Percentiles rank a stretch among this genome's conserved stretches.
These are phyloP conservation scores for Ptychochromis oligacanthus DNA, from an alignment of 2,113 vertebrate genomes.

Conservation along the genomic window DNA sequence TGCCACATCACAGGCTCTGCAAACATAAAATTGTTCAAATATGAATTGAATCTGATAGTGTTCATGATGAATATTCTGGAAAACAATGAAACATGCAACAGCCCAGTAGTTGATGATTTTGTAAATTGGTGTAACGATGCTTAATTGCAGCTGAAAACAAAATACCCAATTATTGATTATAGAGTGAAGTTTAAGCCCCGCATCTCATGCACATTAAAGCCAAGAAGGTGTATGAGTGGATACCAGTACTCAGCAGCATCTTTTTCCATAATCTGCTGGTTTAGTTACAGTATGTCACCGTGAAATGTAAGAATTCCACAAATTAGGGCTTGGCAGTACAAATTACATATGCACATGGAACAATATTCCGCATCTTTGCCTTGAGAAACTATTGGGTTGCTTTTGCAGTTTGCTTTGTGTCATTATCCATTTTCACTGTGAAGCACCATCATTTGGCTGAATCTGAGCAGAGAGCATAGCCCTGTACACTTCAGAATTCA, in stretches of 20 bases:
- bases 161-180: neutral
- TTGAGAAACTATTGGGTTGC: no score
- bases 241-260: rapidly evolving
- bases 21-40: neutral
- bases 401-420: no score
- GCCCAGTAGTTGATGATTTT: neutral
- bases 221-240: neutral
- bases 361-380: no score
- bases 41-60: neutral
- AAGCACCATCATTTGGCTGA: no score
- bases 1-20: neutral
- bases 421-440: no score
- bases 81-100: neutral
- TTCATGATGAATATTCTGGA: rapidly evolving
- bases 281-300: neutral
- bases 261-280: neutral
- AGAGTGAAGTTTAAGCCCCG: neutral
- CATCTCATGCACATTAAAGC: neutral
- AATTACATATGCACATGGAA: no score
- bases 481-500: no score
- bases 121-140: neutral
- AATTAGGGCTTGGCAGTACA: no score
- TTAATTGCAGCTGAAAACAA: neutral
- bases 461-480: no score
- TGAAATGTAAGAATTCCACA: no score